phyloP scores from a whole-genome alignment of 2,888 invertebrate genomes.

The Eupithecia pulchellata region DNA sequence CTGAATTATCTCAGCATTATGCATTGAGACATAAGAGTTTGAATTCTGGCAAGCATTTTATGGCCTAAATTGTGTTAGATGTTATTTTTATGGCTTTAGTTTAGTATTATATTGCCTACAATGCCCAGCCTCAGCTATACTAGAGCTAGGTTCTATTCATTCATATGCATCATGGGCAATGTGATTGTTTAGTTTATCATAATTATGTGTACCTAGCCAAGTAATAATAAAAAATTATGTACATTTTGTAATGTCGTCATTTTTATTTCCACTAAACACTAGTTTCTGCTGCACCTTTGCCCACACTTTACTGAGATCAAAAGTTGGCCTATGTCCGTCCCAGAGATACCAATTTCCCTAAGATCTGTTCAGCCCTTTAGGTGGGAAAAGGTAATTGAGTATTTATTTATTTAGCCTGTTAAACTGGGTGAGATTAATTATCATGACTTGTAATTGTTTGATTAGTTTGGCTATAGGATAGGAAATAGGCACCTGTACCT shows the following conservation, averaged over 20 bases:
- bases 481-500: not conserved
- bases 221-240: not conserved
- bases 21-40: conserved; percentile 64
- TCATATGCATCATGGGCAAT: not conserved
- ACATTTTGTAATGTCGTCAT: not conserved
- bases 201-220: not conserved
- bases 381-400: too few relatives aligned
- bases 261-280: too few relatives aligned
- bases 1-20: conserved; percentile 67
- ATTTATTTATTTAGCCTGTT: too few relatives aligned
- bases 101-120: not conserved
- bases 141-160: not conserved
- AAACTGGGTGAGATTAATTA: too few relatives aligned
- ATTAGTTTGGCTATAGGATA: too few relatives aligned
- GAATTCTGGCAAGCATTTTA: conserved; percentile 42
- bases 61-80: conserved; percentile 29
- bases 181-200: not conserved
- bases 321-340: too few relatives aligned
- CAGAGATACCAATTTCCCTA: too few relatives aligned
- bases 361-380: too few relatives aligned
- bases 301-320: too few relatives aligned
- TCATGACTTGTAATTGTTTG: too few relatives aligned
- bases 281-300: too few relatives aligned
- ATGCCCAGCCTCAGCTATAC: not conserved
- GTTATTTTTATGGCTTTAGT: not conserved